Base-by-base conservation (phyloP, 1,140 invertebrate genomes). In the Dendroctonus ponderosae region DNA sequence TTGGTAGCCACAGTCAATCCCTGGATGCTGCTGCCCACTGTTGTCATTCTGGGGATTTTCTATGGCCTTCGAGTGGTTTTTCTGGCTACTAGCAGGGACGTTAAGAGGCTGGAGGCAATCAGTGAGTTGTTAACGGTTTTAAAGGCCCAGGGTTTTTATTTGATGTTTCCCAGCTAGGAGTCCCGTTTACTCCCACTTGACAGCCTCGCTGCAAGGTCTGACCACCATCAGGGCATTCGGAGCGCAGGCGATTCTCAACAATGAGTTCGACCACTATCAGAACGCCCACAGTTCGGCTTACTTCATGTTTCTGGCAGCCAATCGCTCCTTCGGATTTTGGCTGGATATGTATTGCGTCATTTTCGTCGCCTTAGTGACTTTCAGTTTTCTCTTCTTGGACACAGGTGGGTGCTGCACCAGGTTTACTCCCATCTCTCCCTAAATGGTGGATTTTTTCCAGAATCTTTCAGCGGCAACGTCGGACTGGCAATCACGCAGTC, bases 171-270 rank as follows among this genome's bases (percentile, higher is more conserved):
- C 68, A 88, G 87, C 84, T 14, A 85, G 88, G 51, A 90, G 88
- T 79, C 93, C 93, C 0, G 84, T 96, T 0, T 94, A 92, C 74
- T 90, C 91, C 0, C 91, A 95, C 67, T 82, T 95, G 46, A 90
- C 87, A 40, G 84, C 91, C 0, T 89, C 90, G 0, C 72, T 95
- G 0, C 86, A 88, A 71, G 93, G 93, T 4, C 80, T 96, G 5
- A 84, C 87, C 59, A 94, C 92, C 0, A 92, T 96, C 41, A 81
- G 93, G 62, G 90, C 92, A 6, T 86, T 87, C 37, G 82, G 84
- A 9, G 80, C 84, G 6, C 82, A 91, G 74, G 81, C 84, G 63
- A 80, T 87, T 58, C 83, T 96, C 59, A 85, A 85, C 72, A 82
- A 88, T 62, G 85, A 90, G 69, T 91, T 92, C 69, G 88, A 91